Evolutionary conservation across 1,140 invertebrate genomes (phyloP).

Genomic region (Drosophila pandora): DNA sequence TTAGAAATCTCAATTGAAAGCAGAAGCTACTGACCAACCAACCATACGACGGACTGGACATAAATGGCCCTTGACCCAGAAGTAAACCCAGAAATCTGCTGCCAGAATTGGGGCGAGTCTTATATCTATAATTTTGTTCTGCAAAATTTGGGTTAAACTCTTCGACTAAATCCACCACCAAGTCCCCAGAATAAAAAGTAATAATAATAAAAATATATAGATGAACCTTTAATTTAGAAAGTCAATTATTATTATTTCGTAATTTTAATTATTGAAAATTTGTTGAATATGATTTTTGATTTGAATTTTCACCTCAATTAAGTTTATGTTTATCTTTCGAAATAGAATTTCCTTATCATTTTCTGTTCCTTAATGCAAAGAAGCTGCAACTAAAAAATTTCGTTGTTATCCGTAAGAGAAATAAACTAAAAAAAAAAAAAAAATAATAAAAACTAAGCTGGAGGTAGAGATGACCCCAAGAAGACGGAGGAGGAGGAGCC

Average conservation of each 20-base stretch:
- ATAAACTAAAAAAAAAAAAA: constrained; percentile 32
- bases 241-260: constrained; percentile 57
- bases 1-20: constrained; percentile 77
- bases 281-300: constrained; percentile 54
- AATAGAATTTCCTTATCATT: constrained; percentile 75
- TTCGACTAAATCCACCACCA: constrained; percentile 10
- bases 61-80: constrained; percentile 10
- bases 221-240: constrained; percentile 44
- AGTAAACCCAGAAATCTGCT: constrained; percentile 26
- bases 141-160: constrained; percentile 67
- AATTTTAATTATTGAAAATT: constrained; percentile 49
- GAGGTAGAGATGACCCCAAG: neutral
- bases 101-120: constrained; percentile 54
- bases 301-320: constrained; percentile 59
- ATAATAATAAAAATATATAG: constrained; percentile 15
- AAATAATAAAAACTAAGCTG: constrained; percentile 16
- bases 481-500: constrained; percentile 46
- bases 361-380: constrained; percentile 78
- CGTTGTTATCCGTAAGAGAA: constrained; percentile 59
- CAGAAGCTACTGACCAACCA: constrained; percentile 25
- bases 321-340: constrained; percentile 63
- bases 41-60: constrained; percentile 24
- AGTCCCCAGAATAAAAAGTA: constrained; percentile 1
- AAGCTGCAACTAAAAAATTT: constrained; percentile 65
- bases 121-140: constrained; percentile 63